Evolutionary conservation across 2,113 vertebrate species (phyloP).

Genomic region (Ramphastos sulfuratus): DNA sequence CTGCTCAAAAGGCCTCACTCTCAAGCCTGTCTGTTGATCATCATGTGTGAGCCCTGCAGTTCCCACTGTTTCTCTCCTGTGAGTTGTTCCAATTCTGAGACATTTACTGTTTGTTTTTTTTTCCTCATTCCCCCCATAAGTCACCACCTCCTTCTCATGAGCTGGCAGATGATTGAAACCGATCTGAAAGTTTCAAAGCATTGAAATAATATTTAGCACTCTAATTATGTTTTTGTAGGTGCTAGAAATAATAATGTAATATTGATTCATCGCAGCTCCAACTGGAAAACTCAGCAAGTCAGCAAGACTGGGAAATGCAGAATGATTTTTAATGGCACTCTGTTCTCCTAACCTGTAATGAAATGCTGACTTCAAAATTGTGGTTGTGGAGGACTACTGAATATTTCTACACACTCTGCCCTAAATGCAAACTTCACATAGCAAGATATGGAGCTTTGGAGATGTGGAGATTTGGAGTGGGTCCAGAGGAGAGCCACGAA

Average conservation of each 20-base stretch:
- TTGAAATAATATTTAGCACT: slow-evolving; percentile 45
- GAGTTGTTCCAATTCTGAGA: background rate
- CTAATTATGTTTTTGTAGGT: slow-evolving; percentile 57
- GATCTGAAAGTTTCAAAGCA: slow-evolving; percentile 34
- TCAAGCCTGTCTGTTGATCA: background rate
- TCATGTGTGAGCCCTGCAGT: background rate
- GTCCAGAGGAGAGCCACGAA: too few relatives aligned
- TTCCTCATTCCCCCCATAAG: background rate
- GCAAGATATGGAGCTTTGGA: background rate
- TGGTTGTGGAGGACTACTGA: background rate
- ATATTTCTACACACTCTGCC: background rate
- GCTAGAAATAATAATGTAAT: slow-evolving; percentile 42
- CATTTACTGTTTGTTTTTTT: background rate
- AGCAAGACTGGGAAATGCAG: slow-evolving; percentile 12
- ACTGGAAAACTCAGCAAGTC: slow-evolving; percentile 5
- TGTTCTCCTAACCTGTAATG: background rate
- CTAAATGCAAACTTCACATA: background rate
- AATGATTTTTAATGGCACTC: background rate
- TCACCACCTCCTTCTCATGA: slow-evolving; percentile 21
- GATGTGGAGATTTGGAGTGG: too few relatives aligned
- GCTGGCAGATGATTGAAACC: slow-evolving; percentile 30
- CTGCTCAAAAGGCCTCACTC: background rate
- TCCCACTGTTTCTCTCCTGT: background rate
- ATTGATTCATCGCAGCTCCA: slow-evolving; percentile 41
- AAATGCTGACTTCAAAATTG: background rate